Base-by-base conservation (phyloP, 2,113 vertebrate species). In the Cygnus atratus region DNA sequence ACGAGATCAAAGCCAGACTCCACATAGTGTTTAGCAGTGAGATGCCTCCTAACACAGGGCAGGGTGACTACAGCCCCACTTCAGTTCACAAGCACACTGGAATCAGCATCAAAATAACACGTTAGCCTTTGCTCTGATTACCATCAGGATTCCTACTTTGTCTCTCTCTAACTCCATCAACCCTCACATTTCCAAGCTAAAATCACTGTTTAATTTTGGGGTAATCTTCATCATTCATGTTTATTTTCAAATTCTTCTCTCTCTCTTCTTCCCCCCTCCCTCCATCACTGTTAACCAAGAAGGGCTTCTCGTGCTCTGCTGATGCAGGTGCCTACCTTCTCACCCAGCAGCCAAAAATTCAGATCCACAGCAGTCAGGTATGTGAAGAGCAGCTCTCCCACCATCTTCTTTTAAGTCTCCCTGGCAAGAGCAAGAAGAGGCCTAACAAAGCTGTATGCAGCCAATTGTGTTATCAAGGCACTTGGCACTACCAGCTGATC, bases 401-500 rank as follows among this genome's bases (percentile, higher is more conserved):
- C 52, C 80, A 72, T 67, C 68, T 58, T 87, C 91, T 88, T 92
- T 88, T 28, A 90, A 91, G 79, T 79, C 46, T 54, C 65, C 39
- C 52, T 1, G 0, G 77, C 52, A 85, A 87, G 85, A 4, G 74
- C 39, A 58, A 83, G 84, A 93, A 81, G 78, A 80, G 29, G 37
- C 82, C 79, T 87, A 93, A 97, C 94, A 97, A 96, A 96, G 97
- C 96, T 94, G 92, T 94, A 94, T 96, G 95, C 86, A 93, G 95
- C 84, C 97, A 94, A 97, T 96, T 97, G 97, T 97, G 93, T 96
- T 96, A 97, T 96, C 95, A 93, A 84, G 93, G 92, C 96, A 94
- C 96, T 97, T 96, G 97, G 97, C 96, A 97, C 97, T 93, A 87
- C 96, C 97, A 97, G 96, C 97, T 96, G 96, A 96, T 92, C 92